Conservation (phyloP, 2,888 invertebrate genomes). For the Linyphia triangularis region DNA sequence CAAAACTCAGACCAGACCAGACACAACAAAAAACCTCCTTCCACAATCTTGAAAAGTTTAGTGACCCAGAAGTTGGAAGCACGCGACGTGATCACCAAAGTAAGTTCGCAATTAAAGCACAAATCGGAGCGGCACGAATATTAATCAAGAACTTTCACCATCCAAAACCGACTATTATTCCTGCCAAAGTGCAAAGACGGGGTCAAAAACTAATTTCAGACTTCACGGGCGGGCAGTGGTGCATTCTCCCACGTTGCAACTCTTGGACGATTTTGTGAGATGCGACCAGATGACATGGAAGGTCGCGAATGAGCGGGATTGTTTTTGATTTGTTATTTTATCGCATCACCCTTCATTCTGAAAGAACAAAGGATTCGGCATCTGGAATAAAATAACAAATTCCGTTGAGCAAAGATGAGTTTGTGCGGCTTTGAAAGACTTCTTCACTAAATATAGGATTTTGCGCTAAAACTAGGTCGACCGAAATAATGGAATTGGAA, state of each 20-base stretch:
- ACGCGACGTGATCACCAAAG: not conserved
- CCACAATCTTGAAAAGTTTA: not conserved
- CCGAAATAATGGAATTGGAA: no score
- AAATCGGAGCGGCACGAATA: not conserved
- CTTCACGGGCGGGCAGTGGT: not conserved
- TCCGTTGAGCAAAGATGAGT: no score
- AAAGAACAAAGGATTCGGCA: not conserved
- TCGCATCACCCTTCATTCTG: not conserved
- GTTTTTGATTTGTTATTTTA: not conserved
- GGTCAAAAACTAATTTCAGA: constrained; percentile 2
- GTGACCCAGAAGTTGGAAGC: not conserved
- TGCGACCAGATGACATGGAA: not conserved
- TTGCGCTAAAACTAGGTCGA: no score
- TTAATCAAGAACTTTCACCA: not conserved
- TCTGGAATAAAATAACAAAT: not conserved
- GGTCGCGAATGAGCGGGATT: not conserved
- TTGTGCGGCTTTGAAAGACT: no score
- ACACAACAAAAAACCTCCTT: no score
- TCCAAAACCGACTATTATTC: not conserved
- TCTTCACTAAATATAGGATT: no score
- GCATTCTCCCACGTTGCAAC: constrained; percentile 5
- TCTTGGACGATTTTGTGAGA: not conserved
- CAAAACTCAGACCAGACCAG: no score
- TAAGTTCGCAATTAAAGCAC: not conserved
- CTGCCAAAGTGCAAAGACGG: not conserved